phyloP scores from a whole-genome alignment of 1,140 invertebrate species.

The Episyrphus balteatus region DNA sequence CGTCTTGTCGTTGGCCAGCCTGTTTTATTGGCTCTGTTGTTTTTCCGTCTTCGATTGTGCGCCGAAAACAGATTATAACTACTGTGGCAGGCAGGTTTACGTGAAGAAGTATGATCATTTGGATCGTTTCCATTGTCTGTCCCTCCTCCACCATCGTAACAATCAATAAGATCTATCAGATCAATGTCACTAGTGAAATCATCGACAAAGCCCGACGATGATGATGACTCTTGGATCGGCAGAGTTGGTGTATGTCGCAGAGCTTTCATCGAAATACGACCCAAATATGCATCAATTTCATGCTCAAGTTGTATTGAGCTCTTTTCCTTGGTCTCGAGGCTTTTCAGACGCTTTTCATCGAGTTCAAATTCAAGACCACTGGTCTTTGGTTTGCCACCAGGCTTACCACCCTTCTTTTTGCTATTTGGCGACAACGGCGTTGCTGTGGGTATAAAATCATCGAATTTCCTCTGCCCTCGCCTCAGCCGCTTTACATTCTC shows the following conservation, averaged over 20 bases:
- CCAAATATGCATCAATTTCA: slow-evolving; percentile 27
- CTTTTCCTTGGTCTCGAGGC: slow-evolving; percentile 15
- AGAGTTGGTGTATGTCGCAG: not conserved
- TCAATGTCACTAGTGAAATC: slow-evolving; percentile 29
- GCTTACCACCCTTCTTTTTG: not conserved
- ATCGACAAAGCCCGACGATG: not conserved
- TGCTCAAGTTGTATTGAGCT: slow-evolving; percentile 19
- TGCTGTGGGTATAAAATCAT: slow-evolving; percentile 17
- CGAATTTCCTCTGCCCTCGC: slow-evolving; percentile 31
- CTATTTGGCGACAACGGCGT: not conserved
- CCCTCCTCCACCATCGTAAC: not conserved
- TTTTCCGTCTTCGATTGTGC: slow-evolving; percentile 22
- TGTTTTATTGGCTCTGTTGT: slow-evolving; percentile 41
- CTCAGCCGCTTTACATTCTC: slow-evolving; percentile 31
- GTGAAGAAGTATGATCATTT: not conserved
- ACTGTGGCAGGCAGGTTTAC: slow-evolving; percentile 13
- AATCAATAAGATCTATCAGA: slow-evolving; percentile 20
- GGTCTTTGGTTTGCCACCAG: not conserved
- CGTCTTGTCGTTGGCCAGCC: slow-evolving; percentile 50
- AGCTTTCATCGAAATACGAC: slow-evolving; percentile 4
- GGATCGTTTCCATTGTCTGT: not conserved
- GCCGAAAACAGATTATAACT: slow-evolving; percentile 11
- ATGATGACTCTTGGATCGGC: not conserved
- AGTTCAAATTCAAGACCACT: slow-evolving; percentile 28
- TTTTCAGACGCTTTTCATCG: slow-evolving; percentile 19